These are phyloP conservation scores for Propithecus perrieri DNA, from an alignment of 2,797 vertebrate species.

Conservation along the genomic window DNA sequence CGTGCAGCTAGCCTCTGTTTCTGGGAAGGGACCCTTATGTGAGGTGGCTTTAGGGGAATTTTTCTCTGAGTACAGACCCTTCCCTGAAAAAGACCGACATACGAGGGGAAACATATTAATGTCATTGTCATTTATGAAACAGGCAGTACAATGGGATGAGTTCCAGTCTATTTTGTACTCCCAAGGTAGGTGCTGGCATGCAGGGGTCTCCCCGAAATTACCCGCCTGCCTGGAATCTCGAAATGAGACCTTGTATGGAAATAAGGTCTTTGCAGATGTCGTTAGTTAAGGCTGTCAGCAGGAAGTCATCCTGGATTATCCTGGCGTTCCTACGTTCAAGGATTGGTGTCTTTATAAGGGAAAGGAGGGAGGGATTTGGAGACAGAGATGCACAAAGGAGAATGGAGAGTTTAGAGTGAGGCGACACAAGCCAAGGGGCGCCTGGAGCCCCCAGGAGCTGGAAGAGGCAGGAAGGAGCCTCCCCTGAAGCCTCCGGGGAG, in stretches of 20 bases:
- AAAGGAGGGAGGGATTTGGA: neutral
- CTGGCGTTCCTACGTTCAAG: too few species aligned
- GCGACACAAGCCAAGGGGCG: too few species aligned
- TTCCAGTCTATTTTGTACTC: neutral
- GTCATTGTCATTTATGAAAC: neutral
- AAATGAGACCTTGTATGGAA: neutral
- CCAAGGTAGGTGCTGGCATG: too few species aligned
- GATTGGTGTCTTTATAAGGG: neutral
- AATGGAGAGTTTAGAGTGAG: neutral
- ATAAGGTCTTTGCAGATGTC: neutral
- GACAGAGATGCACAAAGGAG: neutral
- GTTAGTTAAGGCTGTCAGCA: too few species aligned
- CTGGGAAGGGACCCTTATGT: accelerated
- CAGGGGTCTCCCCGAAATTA: neutral
- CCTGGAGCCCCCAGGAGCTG: too few species aligned
- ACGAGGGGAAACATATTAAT: too few species aligned
- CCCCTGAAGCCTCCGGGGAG: too few species aligned
- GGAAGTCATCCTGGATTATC: too few species aligned
- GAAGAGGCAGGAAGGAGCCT: too few species aligned
- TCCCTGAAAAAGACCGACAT: neutral
- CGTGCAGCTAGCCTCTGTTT: neutral
- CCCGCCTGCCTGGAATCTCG: neutral
- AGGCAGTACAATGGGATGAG: neutral
- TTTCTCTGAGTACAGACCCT: neutral
- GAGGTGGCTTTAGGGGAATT: too few species aligned